Evolutionary conservation across 2,113 vertebrate species (phyloP), one percentile per base, ranked within the genome.

Genomic region (Triplophysa rosa): DNA sequence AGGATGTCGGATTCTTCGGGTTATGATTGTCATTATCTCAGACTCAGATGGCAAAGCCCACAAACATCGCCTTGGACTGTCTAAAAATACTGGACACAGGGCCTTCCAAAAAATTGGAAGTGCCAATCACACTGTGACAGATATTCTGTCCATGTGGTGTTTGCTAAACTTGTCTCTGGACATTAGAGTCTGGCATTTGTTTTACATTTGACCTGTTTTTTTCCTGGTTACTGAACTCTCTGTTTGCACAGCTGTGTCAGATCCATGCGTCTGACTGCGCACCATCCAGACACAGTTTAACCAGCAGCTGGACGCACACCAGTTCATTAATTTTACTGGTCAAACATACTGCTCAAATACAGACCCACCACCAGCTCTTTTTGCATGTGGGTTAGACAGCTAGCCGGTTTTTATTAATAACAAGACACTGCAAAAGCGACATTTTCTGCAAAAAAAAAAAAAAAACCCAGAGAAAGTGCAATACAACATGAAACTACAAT

Each of bases 231-330:
- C 12, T 4, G 16, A 52, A 4, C 16, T 16, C 59, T n/a, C 54
- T 84, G 74, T 84, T 84, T 78, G 83, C 66, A 78, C 83, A 84
- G 79, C 83, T 81, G 74, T 78, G 79, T 81, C 76, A 73, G 45
- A n/a, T 49, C 54, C 49, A 59, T 21, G 12, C 69, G 58, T 58
- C 69, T 11, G 16, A n/a, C 14, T 12, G 56, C 17, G 62, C 52
- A 75, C 9, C 29, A 2, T 58, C 8, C 77, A 70, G 56, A 10
- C 11, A 69, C 12, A n/a, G 77, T 47, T 79, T 49, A 77, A 47
- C 63, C 11, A 33, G 19, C 56, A 47, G 45, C 58, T 62, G 56
- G 40, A 70, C 45, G 17, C 67, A 79, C 56, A 73, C 16, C 56
- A 73, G 33, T 59, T 59, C 70, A 73, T 61, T 61, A 61, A 24